Evolutionary conservation across 2,888 invertebrate genomes (phyloP).

Genomic region (Drosophila eohydei): DNA sequence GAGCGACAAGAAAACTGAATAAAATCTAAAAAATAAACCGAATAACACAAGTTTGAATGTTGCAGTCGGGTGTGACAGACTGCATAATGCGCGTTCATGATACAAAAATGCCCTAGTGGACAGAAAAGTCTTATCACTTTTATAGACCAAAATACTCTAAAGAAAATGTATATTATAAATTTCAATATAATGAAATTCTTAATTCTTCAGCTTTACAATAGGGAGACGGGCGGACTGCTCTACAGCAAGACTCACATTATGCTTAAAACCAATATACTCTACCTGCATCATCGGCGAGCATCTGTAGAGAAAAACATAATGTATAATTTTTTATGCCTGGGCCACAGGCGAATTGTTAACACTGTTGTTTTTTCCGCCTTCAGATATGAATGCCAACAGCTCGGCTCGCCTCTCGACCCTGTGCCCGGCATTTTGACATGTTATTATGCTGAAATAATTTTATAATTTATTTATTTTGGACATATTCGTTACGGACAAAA

Average conservation of each 20-base stretch:
- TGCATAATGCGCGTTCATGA: neutral
- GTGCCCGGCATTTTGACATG: slow-evolving; percentile 76
- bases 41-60: slow-evolving; percentile 26
- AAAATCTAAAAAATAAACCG: slow-evolving; percentile 76
- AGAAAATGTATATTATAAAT: too few species aligned
- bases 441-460: slow-evolving; percentile 84
- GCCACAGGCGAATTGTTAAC: slow-evolving; percentile 66
- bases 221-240: neutral
- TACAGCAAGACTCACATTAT: neutral
- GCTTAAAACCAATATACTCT: neutral
- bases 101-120: neutral
- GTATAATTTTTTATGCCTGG: slow-evolving; percentile 64
- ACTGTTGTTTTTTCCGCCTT: slow-evolving; percentile 63
- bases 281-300: neutral
- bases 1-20: slow-evolving; percentile 33
- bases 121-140: too few species aligned
- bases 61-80: neutral
- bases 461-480: slow-evolving; percentile 83
- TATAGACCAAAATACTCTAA: too few species aligned
- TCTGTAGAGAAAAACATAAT: slow-evolving; percentile 16
- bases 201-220: neutral
- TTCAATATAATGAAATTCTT: too few species aligned
- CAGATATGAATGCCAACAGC: slow-evolving; percentile 10
- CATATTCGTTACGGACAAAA: slow-evolving; percentile 60
- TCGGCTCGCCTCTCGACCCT: slow-evolving; percentile 17